Percentiles rank a stretch among this genome's conserved stretches.
phyloP scores from a whole-genome alignment of 2,888 invertebrate genomes.

The Sicus ferrugineus region DNA sequence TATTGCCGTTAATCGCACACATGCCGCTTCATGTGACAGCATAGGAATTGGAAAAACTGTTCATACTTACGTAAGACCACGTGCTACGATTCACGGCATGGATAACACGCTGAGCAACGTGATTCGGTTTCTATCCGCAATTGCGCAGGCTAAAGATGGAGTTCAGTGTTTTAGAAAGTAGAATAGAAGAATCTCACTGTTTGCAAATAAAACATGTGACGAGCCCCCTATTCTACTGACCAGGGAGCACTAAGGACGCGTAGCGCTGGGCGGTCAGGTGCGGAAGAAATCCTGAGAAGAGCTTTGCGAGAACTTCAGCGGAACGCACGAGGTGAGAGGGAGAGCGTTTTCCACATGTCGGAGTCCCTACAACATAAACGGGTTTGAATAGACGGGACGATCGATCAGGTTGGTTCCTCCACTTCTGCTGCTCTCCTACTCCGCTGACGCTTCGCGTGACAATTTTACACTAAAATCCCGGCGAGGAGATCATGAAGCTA shows the following conservation, averaged over 20 bases:
- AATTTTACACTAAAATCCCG: background rate
- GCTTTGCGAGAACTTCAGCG: background rate
- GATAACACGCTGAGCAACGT: too few relatives aligned
- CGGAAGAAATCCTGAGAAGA: background rate
- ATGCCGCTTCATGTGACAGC: too few relatives aligned
- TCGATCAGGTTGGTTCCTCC: background rate
- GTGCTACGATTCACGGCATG: too few relatives aligned
- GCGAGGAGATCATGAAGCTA: background rate
- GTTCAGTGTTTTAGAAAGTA: conserved; percentile 39
- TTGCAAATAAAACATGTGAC: conserved; percentile 40
- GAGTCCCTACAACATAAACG: background rate
- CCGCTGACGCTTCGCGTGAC: background rate
- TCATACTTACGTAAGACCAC: too few relatives aligned
- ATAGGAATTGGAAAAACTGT: too few relatives aligned
- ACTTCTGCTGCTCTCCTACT: background rate
- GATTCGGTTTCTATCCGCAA: too few relatives aligned
- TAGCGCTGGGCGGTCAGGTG: background rate
- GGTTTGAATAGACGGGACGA: background rate
- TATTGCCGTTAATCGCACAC: too few relatives aligned
- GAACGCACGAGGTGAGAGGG: background rate
- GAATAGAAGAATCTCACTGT: conserved; percentile 46
- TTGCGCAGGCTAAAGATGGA: background rate
- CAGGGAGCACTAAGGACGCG: conserved; percentile 39
- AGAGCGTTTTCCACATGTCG: background rate
- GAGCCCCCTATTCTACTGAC: conserved; percentile 45